Percentiles rank a stretch among this genome's conserved stretches.
Evolutionary conservation across 2,888 invertebrate genomes (phyloP).

Genomic region (Hemistola chrysoprasaria): DNA sequence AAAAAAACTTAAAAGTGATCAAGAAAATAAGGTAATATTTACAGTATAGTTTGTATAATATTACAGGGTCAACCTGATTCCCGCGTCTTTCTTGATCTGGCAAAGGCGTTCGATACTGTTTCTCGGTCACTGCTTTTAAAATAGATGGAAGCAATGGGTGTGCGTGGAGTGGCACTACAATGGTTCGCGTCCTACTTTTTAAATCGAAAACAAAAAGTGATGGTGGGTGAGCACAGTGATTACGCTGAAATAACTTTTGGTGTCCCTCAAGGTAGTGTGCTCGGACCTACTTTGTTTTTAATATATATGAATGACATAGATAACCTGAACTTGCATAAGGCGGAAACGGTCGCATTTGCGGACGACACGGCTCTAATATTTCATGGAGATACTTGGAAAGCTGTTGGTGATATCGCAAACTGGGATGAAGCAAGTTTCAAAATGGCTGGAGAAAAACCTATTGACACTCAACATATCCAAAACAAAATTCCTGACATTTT

Average conservation of each 20-base stretch:
- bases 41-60: no score
- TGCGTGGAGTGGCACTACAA: slow-evolving; percentile 8
- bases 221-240: slow-evolving; percentile 3
- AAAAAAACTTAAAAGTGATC: no score
- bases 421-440: slow-evolving; percentile 3
- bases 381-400: slow-evolving; percentile 11
- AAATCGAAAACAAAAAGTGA: slow-evolving; percentile 12
- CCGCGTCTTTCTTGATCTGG: slow-evolving; percentile 18
- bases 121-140: slow-evolving; percentile 14
- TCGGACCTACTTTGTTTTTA: slow-evolving; percentile 9
- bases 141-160: slow-evolving; percentile 14
- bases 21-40: no score
- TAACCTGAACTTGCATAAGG: slow-evolving; percentile 5
- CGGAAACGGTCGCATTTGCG: slow-evolving; percentile 8
- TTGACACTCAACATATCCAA: slow-evolving; percentile 11
- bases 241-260: slow-evolving; percentile 5
- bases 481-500: neutral
- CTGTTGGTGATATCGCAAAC: neutral
- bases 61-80: no score
- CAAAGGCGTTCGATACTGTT: slow-evolving; percentile 19
- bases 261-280: slow-evolving; percentile 6
- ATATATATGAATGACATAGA: slow-evolving; percentile 14
- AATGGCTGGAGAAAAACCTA: slow-evolving; percentile 15
- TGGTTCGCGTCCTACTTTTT: slow-evolving; percentile 16
- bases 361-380: slow-evolving; percentile 14